Evolutionary conservation across 2,113 vertebrate species (phyloP), one percentile per base, ranked within the genome.

Genomic region (Triplophysa tibetana): DNA sequence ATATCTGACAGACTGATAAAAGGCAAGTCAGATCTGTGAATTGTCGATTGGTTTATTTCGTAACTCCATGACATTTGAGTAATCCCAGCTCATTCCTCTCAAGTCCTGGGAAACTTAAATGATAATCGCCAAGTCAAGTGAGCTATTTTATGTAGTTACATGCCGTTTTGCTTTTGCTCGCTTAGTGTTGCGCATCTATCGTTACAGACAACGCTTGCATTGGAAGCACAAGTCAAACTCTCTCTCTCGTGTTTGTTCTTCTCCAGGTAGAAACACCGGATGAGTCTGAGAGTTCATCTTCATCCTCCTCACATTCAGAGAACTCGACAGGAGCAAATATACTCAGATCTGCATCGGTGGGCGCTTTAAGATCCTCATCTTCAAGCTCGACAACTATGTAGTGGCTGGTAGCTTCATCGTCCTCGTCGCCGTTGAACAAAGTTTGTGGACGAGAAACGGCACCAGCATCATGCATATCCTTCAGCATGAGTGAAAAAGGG

Each of bases 311-410:
- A 33, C 60, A 48, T 38, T 64, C 73, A 1, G 72, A 75, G 19
- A 45, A 54, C 45, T 77, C 75, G 10, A 77, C 26, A 17, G 75
- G 75, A 52, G 75, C 61, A 19, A 77, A 65, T 52, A 77, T 65
- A 54, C 62, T 65, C 38, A 75, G 41, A 1, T 77, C 75, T 41
- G 52, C 54, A 8, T 75, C 38, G 14, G 33, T 61, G 11, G 19
- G 8, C n/a, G 54, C 19, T 21, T 58, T n/a, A 58, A 26, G 54
- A 21, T 65, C 74, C 17, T 77, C 75, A 10, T 74, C 70, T 62
- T 72, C 38, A 50, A 50, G 33, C 78, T 80, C 26, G 62, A 68
- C 63, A 41, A 76, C 43, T 48, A 52, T 10, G 60, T 26, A 43
- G 2, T 78, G 21, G 8, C 60, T 62, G 67, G 82, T 26, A 29